phyloP scores from a whole-genome alignment of 2,888 invertebrate genomes.

The Dicyrtoma fusca region DNA sequence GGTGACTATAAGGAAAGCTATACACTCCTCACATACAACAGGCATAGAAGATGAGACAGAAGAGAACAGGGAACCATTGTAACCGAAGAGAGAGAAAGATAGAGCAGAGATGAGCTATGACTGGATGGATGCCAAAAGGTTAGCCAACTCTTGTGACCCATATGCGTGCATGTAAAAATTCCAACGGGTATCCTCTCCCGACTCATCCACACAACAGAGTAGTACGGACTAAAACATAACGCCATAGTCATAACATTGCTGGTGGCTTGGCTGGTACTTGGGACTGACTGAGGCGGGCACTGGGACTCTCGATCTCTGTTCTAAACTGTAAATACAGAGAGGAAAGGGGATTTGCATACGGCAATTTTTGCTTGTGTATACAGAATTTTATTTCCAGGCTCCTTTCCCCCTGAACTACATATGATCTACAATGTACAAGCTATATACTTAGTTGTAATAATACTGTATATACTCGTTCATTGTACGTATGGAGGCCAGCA shows the following conservation, averaged over 20 bases:
- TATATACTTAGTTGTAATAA: no score
- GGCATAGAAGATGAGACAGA: background rate
- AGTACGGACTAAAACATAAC: constrained; percentile 4
- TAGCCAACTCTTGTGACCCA: constrained; percentile 57
- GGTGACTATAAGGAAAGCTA: background rate
- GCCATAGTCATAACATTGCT: constrained; percentile 19
- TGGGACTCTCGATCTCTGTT: background rate
- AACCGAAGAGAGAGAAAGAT: constrained; percentile 15
- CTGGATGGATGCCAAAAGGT: constrained; percentile 56
- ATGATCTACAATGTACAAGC: background rate
- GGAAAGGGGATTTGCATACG: constrained; percentile 3
- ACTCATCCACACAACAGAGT: background rate
- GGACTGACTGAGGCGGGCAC: background rate
- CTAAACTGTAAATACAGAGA: constrained; percentile 18
- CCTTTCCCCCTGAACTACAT: constrained; percentile 7
- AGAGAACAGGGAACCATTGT: constrained; percentile 30
- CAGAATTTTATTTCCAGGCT: constrained; percentile 32
- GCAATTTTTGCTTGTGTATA: constrained; percentile 28
- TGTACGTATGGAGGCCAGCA: background rate
- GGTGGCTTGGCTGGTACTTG: background rate
- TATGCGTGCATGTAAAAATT: constrained; percentile 56
- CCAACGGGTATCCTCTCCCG: constrained; percentile 16
- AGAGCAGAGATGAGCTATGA: constrained; percentile 40
- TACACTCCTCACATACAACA: background rate
- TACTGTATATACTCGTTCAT: background rate